phyloP scores from a whole-genome alignment of 53 echinoderm and acorn worm species.

The Pentamera pediparva region DNA sequence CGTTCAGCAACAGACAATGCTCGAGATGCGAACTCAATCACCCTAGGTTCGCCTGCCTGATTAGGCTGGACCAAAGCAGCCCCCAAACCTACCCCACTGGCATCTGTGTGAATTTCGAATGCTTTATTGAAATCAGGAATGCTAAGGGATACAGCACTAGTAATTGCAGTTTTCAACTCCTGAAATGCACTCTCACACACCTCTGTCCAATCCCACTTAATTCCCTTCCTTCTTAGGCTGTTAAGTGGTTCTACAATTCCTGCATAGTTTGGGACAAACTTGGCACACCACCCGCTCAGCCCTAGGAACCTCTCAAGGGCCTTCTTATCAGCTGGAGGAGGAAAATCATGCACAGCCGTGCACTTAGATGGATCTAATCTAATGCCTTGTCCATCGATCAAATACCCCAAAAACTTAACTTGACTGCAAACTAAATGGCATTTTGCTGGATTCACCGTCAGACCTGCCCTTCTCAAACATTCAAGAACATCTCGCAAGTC shows the following conservation, averaged over 20 bases:
- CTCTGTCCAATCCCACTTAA: slow-evolving; percentile 30
- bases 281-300: background rate
- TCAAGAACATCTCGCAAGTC: slow-evolving; percentile 18
- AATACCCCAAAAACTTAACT: slow-evolving; percentile 34
- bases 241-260: background rate
- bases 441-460: slow-evolving; percentile 42
- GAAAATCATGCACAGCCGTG: slow-evolving; percentile 6
- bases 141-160: background rate
- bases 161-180: background rate
- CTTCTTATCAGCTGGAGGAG: background rate
- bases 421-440: slow-evolving; percentile 18
- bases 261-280: background rate
- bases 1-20: slow-evolving; percentile 34
- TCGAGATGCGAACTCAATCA: slow-evolving; percentile 39
- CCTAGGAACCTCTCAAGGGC: slow-evolving; percentile 15
- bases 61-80: background rate
- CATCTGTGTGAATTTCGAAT: slow-evolving; percentile 1
- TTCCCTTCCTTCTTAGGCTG: slow-evolving; percentile 6
- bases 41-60: too few relatives aligned
- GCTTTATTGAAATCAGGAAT: background rate
- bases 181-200: slow-evolving; percentile 27
- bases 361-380: slow-evolving; percentile 3
- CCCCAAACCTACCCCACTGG: background rate
- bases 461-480: slow-evolving; percentile 26
- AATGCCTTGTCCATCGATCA: slow-evolving; percentile 8